Percentiles rank a stretch among this genome's conserved stretches.
phyloP scores from a whole-genome alignment of 1,140 invertebrate species.

The Drosophila pachea region DNA sequence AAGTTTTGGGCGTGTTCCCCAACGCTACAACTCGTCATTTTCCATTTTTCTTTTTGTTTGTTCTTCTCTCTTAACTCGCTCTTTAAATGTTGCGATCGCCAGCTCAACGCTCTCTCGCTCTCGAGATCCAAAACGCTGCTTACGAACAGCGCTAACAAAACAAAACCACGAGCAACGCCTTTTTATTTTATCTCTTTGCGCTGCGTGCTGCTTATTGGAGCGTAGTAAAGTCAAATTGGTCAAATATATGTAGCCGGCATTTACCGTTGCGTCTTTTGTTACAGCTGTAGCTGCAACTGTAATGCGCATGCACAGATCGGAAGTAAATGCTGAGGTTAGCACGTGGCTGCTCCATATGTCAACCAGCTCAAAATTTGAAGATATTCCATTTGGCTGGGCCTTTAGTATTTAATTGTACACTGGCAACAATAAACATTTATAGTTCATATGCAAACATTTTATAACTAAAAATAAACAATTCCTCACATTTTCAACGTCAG shows the following conservation, averaged over 20 bases:
- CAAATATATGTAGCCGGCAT: slow-evolving; percentile 19
- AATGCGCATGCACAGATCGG: slow-evolving; percentile 31
- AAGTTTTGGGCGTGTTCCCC: slow-evolving; percentile 73
- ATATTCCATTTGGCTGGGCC: slow-evolving; percentile 26
- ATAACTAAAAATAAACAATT: slow-evolving; percentile 72
- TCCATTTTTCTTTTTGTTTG: slow-evolving; percentile 41
- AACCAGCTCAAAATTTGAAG: slow-evolving; percentile 31
- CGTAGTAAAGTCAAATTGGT: slow-evolving; percentile 1
- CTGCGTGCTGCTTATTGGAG: slow-evolving; percentile 15
- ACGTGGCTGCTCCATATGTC: slow-evolving; percentile 43
- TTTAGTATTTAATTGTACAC: slow-evolving; percentile 18
- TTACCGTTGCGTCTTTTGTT: slow-evolving; percentile 22
- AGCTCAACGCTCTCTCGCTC: slow-evolving; percentile 26
- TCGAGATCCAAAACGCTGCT: slow-evolving; percentile 52
- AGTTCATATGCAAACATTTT: slow-evolving; percentile 65
- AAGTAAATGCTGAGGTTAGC: slow-evolving; percentile 10
- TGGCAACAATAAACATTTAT: slow-evolving; percentile 55
- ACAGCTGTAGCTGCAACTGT: slow-evolving; percentile 8
- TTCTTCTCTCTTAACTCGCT: slow-evolving; percentile 63
- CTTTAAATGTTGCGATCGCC: slow-evolving; percentile 45
- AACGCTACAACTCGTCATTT: slow-evolving; percentile 67
- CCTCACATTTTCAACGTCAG: slow-evolving; percentile 32
- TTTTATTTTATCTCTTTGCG: slow-evolving; percentile 26
- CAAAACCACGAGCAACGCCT: slow-evolving; percentile 69
- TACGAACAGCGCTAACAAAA: slow-evolving; percentile 69